These are phyloP conservation scores for Aythya baeri DNA, from an alignment of 2,113 vertebrate species.

Conservation along the genomic window DNA sequence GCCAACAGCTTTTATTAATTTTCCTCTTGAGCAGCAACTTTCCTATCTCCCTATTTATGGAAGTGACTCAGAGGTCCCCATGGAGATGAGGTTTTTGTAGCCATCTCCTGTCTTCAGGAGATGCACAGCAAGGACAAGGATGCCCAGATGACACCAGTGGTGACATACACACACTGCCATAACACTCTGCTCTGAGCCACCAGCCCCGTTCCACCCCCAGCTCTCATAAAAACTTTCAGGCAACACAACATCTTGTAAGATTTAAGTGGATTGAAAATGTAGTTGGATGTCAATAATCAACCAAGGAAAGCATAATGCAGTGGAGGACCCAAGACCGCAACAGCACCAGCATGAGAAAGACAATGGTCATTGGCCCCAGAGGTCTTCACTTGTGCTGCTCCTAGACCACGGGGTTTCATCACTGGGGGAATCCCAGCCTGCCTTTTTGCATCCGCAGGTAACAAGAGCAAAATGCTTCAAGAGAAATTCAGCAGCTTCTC, in stretches of 20 bases:
- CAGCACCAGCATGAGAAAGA: background rate
- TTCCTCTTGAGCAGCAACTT: background rate
- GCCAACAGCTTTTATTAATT: background rate
- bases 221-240: background rate
- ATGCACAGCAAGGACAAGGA: fast-evolving
- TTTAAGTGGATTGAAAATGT: background rate
- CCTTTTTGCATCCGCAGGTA: background rate
- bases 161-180: too few species aligned
- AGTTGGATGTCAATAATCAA: background rate
- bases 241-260: background rate
- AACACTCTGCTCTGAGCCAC: background rate
- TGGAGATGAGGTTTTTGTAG: background rate
- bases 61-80: background rate
- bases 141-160: background rate
- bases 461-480: background rate
- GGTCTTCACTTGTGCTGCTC: background rate
- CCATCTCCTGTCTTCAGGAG: background rate
- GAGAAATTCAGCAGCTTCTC: background rate
- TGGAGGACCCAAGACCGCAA: background rate
- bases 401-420: background rate
- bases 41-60: background rate
- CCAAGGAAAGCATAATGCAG: fast-evolving
- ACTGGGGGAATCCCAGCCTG: background rate
- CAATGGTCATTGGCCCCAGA: background rate
- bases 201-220: background rate